Evolutionary conservation across 2,113 vertebrate genomes (phyloP), one percentile per base, ranked within the genome.

Genomic region (Heterotilapia buettikoferi): DNA sequence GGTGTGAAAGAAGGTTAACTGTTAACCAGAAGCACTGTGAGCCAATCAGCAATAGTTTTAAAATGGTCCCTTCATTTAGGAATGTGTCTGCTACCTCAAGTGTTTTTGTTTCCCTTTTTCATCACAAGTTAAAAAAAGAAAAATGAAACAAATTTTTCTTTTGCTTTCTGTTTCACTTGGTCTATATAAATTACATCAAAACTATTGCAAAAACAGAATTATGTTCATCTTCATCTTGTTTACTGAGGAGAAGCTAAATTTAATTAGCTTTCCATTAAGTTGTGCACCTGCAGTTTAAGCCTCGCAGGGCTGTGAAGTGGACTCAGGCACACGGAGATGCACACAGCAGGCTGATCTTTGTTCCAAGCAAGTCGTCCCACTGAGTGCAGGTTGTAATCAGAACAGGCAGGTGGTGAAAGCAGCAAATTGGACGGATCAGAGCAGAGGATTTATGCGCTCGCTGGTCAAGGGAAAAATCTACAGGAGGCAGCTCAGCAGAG

Each of bases 1-100:
- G 71, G 81, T 82, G 36, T 82, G 81, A 82, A 82, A 61, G 13
- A 45, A 89, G 79, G 92, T 95, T 94, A 94, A 94, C 79, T 68
- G 86, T 94, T 95, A 92, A 94, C 90, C 76, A 92, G 89, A n/a
- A 47, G 36, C 24, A 11, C 4, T 0, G 16, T 45, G 16, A 11
- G 63, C 76, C 56, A 19, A 61, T 87, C 40, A 56, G 61, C 5
- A 50, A 29, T 14, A 1, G 16, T 14, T 89, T 73, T 47, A 4
- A 80, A 24, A 63, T 16, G 4, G 24, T 71, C n/a, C 11, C 6
- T 36, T 52, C 73, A 13, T 33, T 73, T 14, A 56, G 7, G 12
- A 50, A 43, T 6, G 13, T 7, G n/a, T 80, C n/a, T n/a, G n/a
- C 8, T 18, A 7, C 56, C 10, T 7, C 71, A 8, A 47, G 0